Evolutionary conservation across 2,797 vertebrate species (phyloP), one percentile per base, ranked within the genome.

Genomic region (Acrocephalus scirpaceus): DNA sequence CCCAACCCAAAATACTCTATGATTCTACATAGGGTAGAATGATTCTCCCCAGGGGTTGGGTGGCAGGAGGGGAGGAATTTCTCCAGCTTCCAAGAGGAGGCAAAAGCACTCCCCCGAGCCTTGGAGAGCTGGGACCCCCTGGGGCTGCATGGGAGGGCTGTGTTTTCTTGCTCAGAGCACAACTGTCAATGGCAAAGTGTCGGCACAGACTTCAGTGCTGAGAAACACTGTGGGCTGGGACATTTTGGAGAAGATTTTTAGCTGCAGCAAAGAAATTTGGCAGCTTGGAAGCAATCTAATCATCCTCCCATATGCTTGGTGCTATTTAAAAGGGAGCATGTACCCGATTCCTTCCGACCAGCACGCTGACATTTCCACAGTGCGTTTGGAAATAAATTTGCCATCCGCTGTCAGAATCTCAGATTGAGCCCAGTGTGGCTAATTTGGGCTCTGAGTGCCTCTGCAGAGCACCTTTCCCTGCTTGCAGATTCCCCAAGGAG

Each of bases 261-360:
- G 96, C 95, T 98, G 96, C 94, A 88, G 93, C 76, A 88, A 96
- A 75, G 92, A 97, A 96, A 96, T 96, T 95, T 98, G 97, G 97
- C 98, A 98, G 97, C 96, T 97, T 97, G 97, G 97, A 97, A 93
- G 51, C 81, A 93, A 96, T 94, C 93, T 97, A 75, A 92, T 97
- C 97, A 98, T 98, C 97, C 96, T 97, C 97, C 98, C 98, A 98
- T 98, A 98, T 98, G 97, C 94, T 98, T 97, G 95, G 96, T 98
- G 97, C 97, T 98, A 97, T 98, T 98, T 98, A 97, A 97, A 96
- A 98, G 98, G 97, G 98, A 97, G 97, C 97, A 69, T 97, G 97
- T 98, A 97, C 91, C 92, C 53, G 7, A 76, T 67, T 97, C 95
- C 96, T 97, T 98, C 97, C 97, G 97, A 97, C 96, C 96, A 96